Conservation (phyloP, 2,113 vertebrate genomes). For the Tympanuchus pallidicinctus region DNA sequence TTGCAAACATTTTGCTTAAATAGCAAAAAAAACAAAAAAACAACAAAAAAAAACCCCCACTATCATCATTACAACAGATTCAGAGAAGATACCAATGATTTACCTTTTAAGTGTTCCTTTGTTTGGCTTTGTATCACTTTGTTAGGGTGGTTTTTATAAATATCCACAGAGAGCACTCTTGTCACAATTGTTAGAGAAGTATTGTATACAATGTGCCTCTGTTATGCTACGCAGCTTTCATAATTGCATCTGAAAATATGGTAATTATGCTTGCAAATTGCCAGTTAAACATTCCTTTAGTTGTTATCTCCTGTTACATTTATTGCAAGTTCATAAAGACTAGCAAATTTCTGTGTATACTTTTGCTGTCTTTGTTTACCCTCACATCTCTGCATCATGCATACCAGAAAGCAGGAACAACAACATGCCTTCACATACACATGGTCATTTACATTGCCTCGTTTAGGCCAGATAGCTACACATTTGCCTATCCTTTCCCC, state of each 20-base stretch:
- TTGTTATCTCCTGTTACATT: neutral
- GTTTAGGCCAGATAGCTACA: neutral
- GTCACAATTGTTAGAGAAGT: neutral
- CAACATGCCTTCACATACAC: accelerated
- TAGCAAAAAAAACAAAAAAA: accelerated
- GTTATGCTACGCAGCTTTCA: neutral
- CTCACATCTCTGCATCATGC: neutral
- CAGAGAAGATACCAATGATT: neutral
- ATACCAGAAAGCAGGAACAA: neutral
- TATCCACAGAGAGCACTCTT: neutral
- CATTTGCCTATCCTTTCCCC: neutral
- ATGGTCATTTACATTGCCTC: neutral
- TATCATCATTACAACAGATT: neutral
- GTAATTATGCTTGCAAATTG: neutral
- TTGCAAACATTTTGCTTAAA: neutral
- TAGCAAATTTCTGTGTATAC: neutral
- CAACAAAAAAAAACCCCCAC: neutral
- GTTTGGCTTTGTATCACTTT: neutral
- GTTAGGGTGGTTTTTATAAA: neutral
- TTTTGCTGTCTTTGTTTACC: neutral
- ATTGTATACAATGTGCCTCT: accelerated
- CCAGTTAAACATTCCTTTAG: neutral
- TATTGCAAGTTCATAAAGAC: neutral
- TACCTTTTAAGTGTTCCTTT: neutral
- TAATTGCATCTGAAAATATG: neutral